Base-by-base conservation (phyloP, 1,140 invertebrate genomes). In the Octopus bimaculoides region DNA sequence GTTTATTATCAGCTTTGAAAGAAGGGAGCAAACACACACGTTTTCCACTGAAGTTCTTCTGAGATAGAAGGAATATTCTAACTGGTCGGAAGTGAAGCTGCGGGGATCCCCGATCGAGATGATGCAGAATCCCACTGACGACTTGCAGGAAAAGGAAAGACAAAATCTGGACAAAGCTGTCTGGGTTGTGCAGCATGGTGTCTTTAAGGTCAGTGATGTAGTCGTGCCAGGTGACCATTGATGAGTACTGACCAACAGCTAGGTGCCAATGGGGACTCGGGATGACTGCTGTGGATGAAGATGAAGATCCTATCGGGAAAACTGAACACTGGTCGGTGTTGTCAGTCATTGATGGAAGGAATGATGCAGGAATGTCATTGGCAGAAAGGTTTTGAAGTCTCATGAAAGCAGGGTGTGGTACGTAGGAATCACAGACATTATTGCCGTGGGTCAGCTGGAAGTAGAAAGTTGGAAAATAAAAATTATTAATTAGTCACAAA, bases 41-140 rank as follows among this genome's bases (percentile, higher is more conserved):
- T 74, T 88, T 86, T 0, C 87, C 87, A 74, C 84, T 83, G 77
- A 85, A 80, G 78, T 84, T 83, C 5, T 82, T 76, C 54, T 85
- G 82, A 10, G 85, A 81, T 2, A 88, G 78, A 41, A 87, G 82
- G 80, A 87, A 88, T 17, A 88, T 82, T 78, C 87, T 86, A 14
- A 83, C 80, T 52, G 86, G 86, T 66, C 87, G 85, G 5, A 83
- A 82, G 41, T 88, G 86, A 4, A 85, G 84, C 4, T 87, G 82
- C 17, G 84, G 82, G 75, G 85, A 87, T 0, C 87, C 87, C 77
- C 86, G 85, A 75, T 88, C 87, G 52, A 88, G 75, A 73, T 86
- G 87, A 66, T 88, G 86, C 52, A 85, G 86, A 80, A 88, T 87
- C 78, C 86, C 86, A 83, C 87, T 88, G 26, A 88, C 77, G 20